phyloP scores from a whole-genome alignment of 2,113 vertebrate genomes.

The Nycticebus coucang region DNA sequence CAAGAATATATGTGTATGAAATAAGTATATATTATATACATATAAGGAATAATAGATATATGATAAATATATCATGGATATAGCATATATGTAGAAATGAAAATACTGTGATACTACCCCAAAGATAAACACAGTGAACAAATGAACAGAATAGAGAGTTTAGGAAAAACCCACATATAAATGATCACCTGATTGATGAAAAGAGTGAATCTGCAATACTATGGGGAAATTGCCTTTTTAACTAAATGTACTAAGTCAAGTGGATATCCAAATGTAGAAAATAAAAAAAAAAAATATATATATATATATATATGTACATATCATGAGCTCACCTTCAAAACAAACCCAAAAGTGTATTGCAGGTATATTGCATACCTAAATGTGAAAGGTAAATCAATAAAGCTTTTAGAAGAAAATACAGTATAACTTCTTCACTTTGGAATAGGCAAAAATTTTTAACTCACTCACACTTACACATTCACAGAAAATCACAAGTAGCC shows the following conservation, averaged over 20 bases:
- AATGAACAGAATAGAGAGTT: background rate
- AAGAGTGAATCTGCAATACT: background rate
- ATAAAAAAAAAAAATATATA: background rate
- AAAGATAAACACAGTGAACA: background rate
- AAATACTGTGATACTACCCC: background rate
- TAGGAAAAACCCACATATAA: background rate
- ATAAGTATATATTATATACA: background rate
- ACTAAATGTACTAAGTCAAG: background rate
- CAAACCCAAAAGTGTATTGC: background rate
- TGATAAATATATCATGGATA: too few relatives aligned
- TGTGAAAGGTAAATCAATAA: background rate
- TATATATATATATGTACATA: background rate
- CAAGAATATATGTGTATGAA: background rate
- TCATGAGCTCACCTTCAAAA: background rate
- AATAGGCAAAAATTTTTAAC: background rate
- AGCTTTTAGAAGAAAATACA: background rate
- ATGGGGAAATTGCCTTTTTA: background rate
- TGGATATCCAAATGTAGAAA: background rate
- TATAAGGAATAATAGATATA: background rate
- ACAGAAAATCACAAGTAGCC: background rate
- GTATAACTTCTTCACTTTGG: background rate
- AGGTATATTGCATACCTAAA: background rate
- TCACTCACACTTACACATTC: background rate
- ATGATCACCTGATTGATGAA: background rate
- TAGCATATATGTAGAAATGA: background rate